phyloP scores from a whole-genome alignment of 2,888 invertebrate genomes.

The Acanthosepion esculentum region DNA sequence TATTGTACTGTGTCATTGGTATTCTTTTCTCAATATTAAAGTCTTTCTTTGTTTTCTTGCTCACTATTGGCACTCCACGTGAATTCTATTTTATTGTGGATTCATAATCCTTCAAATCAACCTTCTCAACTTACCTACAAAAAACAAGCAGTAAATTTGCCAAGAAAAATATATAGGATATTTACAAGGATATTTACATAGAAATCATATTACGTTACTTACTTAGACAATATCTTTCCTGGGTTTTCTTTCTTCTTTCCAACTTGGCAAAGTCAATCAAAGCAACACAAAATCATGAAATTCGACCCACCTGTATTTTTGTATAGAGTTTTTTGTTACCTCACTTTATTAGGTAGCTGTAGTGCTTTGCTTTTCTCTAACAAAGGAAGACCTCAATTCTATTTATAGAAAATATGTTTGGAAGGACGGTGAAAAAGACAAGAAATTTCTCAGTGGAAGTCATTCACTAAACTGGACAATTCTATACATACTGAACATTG shows the following conservation, averaged over 20 bases:
- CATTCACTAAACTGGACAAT: too few relatives aligned
- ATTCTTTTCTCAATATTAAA: neutral
- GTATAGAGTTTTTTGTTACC: too few relatives aligned
- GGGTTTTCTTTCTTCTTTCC: neutral
- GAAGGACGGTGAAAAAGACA: too few relatives aligned
- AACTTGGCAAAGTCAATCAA: too few relatives aligned
- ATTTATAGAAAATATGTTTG: too few relatives aligned
- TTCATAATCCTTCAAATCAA: neutral
- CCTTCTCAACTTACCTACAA: neutral
- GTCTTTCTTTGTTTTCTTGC: neutral
- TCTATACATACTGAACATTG: too few relatives aligned
- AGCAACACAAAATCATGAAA: too few relatives aligned
- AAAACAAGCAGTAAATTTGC: neutral
- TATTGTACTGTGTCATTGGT: neutral
- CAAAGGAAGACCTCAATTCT: too few relatives aligned
- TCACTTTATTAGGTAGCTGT: too few relatives aligned
- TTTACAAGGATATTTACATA: neutral
- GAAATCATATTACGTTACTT: neutral
- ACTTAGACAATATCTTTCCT: neutral
- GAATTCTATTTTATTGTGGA: neutral
- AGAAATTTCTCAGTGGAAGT: too few relatives aligned
- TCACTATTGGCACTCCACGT: neutral
- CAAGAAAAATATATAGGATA: neutral
- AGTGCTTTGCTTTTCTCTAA: too few relatives aligned
- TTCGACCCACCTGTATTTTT: too few relatives aligned